Percentiles rank a stretch among this genome's conserved stretches.
These are phyloP conservation scores for Euwallacea similis DNA, from an alignment of 1,140 invertebrate genomes.

Conservation along the genomic window DNA sequence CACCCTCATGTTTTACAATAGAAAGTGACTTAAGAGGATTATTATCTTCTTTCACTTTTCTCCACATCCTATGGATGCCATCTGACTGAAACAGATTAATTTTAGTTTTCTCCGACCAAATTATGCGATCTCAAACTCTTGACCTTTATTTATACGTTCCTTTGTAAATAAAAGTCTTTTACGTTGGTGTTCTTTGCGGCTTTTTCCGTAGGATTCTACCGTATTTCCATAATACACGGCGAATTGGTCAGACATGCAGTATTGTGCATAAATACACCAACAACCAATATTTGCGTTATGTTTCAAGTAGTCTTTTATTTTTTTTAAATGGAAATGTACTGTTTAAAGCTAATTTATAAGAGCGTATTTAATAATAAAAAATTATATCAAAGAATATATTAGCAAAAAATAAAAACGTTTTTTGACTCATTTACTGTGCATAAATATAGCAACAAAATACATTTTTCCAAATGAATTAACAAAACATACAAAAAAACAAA, in stretches of 20 bases:
- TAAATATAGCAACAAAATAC: too few relatives aligned
- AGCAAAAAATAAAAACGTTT: too few relatives aligned
- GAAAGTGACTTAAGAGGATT: not conserved
- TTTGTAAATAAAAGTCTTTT: not conserved
- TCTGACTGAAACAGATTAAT: too few relatives aligned
- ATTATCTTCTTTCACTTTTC: too few relatives aligned
- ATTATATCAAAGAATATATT: too few relatives aligned
- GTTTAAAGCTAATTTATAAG: too few relatives aligned
- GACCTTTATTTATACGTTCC: not conserved
- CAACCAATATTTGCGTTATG: too few relatives aligned
- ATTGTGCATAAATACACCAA: not conserved
- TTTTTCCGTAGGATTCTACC: not conserved
- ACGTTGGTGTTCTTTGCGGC: not conserved
- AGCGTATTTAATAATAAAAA: too few relatives aligned
- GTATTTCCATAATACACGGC: not conserved
- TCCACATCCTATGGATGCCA: too few relatives aligned
- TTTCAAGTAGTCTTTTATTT: too few relatives aligned
- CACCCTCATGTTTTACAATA: not conserved
- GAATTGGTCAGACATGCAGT: not conserved
- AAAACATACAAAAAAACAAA: not conserved
- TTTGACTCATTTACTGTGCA: too few relatives aligned
- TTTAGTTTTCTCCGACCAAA: not conserved
- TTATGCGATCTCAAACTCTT: not conserved
- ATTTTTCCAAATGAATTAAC: not conserved
- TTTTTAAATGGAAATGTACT: too few relatives aligned